Base-by-base conservation (phyloP, 2,888 invertebrate genomes). In the Apamea epomidion region DNA sequence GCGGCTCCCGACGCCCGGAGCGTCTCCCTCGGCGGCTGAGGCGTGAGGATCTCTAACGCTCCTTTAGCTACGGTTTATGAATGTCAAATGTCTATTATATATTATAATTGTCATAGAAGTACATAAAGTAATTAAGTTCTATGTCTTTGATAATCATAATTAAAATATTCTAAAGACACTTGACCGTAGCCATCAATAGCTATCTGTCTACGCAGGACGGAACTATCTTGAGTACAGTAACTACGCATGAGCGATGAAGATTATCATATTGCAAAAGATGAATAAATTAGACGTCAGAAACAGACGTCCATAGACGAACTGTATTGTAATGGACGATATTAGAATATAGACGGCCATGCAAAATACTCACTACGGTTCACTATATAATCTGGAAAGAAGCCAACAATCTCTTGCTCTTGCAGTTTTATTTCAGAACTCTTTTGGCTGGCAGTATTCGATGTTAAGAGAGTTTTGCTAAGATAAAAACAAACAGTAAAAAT, bases 381-480 rank as follows among this genome's bases (percentile, higher is more conserved):
- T 83, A 83, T 73, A 45, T 65, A 62, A 73, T 37, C 60, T 88
- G 88, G 88, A 81, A 14, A 45, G 29, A 8, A 48, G 86, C 88
- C 88, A 88, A 80, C 14, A 64, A 65, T 73, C 64, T 75, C 78
- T 84, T 70, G 83, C 64, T 75, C 78, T 84, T 70, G 83, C 48
- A 78, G 75, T 83, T 87, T 80, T 80, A 73, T 84, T 84, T 73
- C 68, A 37, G 60, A 76, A 80, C 60, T 70, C 64, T 81, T 81
- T 81, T 81, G 60, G 45, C 77, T 72, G 51, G 67, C 32, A 25
- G 77, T 72, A 62, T 77, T 54, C 6, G 32, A 77, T 77, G 45
- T 54, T 42, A 51, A 51, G 48, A 71, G 14, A 32, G 32, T 16
- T 76, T 25, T 21, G n/a, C 16, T 51, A 51, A 6, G 14, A 51